Conservation (phyloP, 2,797 vertebrate genomes). For the Enteromius mattozi region DNA sequence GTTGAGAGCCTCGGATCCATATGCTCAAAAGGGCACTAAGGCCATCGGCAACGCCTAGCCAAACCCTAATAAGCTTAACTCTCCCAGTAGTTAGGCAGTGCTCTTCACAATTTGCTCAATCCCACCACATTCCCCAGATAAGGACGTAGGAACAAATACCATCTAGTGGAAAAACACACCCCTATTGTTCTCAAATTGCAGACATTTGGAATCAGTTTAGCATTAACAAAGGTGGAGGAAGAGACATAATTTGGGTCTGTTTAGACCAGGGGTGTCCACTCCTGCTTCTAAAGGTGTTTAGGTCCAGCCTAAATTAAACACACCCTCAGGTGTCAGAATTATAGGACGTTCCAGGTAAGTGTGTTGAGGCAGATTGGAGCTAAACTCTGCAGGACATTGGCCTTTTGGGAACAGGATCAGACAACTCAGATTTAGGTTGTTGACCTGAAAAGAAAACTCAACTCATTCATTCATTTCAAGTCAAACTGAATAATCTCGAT, state of each 20-base stretch:
- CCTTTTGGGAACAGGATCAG: neutral
- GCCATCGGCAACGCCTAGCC: conserved; percentile 3
- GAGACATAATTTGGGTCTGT: neutral
- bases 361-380: neutral
- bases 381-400: neutral
- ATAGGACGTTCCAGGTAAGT: neutral
- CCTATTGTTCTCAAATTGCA: conserved; percentile 33
- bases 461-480: neutral
- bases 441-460: neutral
- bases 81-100: neutral
- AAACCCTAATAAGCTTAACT: conserved; percentile 2
- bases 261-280: neutral
- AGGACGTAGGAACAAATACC: conserved; percentile 19
- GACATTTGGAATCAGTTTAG: conserved; percentile 4
- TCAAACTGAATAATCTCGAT: neutral
- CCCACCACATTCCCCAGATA: conserved; percentile 34
- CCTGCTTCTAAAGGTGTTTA: neutral
- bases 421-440: neutral
- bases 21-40: conserved; percentile 24
- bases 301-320: neutral
- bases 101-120: conserved; percentile 14
- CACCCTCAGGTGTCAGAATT: neutral
- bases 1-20: conserved; percentile 1
- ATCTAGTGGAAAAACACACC: conserved; percentile 8
- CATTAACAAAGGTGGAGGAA: conserved; percentile 1